phyloP scores from a whole-genome alignment of 2,888 invertebrate genomes.

The Mactromeris polynyma region DNA sequence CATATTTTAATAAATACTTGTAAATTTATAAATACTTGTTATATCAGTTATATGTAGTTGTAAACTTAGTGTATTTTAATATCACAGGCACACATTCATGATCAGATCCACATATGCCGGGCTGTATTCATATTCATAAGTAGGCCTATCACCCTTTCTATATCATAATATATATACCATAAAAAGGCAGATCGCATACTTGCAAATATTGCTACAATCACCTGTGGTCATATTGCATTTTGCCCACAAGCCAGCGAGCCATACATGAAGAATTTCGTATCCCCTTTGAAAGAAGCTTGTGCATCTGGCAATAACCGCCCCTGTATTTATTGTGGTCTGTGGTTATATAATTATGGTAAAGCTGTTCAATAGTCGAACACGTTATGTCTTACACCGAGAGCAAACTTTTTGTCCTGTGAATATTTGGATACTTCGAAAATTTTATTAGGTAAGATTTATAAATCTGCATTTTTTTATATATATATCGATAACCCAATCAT shows the following conservation, averaged over 20 bases:
- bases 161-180: neutral
- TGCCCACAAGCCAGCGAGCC: neutral
- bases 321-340: neutral
- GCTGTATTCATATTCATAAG: neutral
- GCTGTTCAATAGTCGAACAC: neutral
- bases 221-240: neutral
- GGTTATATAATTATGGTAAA: conserved; percentile 1
- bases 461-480: neutral
- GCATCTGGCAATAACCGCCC: neutral
- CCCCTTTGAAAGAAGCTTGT: neutral
- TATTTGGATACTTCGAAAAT: neutral
- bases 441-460: neutral
- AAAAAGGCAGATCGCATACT: neutral
- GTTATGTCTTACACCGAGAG: neutral
- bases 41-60: no score
- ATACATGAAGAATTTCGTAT: neutral
- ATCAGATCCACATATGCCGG: no score
- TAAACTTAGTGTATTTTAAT: no score
- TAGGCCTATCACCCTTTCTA: neutral
- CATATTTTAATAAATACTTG: no score
- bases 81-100: no score
- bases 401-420: neutral
- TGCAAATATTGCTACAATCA: neutral
- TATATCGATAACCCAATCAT: neutral
- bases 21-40: no score